Evolutionary conservation across 2,888 invertebrate genomes (phyloP).

Genomic region (Pyrrhosoma nymphula): DNA sequence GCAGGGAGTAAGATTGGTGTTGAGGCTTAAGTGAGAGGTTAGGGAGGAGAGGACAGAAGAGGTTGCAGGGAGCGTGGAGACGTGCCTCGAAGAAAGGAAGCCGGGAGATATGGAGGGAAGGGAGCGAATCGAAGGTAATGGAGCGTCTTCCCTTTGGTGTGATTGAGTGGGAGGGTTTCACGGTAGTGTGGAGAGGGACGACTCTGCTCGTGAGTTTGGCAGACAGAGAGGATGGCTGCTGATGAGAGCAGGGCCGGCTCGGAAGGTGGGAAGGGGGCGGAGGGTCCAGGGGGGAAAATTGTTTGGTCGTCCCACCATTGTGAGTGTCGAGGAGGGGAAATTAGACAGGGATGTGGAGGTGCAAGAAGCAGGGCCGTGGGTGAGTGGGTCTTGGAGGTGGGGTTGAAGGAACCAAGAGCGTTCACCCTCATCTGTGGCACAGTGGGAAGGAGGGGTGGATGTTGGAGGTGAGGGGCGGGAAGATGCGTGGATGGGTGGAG

Average conservation of each 20-base stretch:
- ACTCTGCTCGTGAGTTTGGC: neutral
- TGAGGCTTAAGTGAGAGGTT: neutral
- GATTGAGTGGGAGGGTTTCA: neutral
- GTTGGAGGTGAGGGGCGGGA: neutral
- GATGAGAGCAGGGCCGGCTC: neutral
- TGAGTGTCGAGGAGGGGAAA: neutral
- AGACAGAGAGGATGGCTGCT: neutral
- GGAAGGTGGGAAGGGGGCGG: neutral
- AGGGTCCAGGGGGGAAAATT: neutral
- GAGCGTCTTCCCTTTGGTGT: constrained; percentile 9
- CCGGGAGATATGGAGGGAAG: neutral
- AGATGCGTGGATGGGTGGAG: neutral
- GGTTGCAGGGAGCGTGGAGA: neutral
- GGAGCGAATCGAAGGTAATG: constrained; percentile 14
- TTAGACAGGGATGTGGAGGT: neutral
- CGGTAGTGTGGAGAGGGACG: neutral
- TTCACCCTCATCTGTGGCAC: neutral
- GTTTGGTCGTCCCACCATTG: neutral
- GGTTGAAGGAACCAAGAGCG: neutral
- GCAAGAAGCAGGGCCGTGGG: neutral
- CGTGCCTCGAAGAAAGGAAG: neutral
- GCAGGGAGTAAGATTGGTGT: neutral
- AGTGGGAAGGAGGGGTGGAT: neutral
- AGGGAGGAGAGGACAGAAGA: neutral
- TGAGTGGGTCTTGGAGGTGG: neutral